These are phyloP conservation scores for Vultur gryphus DNA, from an alignment of 2,797 vertebrate species.

Conservation along the genomic window DNA sequence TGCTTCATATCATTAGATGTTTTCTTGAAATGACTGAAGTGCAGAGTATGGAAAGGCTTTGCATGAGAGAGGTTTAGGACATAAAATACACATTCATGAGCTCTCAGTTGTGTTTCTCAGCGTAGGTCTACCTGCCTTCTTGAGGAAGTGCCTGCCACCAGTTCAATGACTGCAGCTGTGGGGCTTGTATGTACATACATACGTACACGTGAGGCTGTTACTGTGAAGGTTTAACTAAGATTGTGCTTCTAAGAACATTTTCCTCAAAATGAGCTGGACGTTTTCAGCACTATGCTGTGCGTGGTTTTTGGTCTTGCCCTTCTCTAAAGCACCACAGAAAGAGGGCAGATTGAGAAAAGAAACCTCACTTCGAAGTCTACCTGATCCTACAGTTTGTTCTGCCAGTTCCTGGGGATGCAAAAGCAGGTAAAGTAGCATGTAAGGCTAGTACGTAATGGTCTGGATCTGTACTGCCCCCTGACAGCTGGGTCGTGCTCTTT, in stretches of 20 bases:
- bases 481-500: not conserved
- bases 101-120: not conserved
- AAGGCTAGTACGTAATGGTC: not conserved
- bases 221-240: not conserved
- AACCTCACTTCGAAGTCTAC: not conserved
- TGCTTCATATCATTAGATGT: not conserved
- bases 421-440: not conserved
- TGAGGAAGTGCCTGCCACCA: not conserved
- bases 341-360: not conserved
- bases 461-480: not conserved
- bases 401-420: not conserved
- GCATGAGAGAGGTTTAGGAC: not conserved
- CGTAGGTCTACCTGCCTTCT: not conserved
- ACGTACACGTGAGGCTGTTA: rapidly evolving
- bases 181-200: rapidly evolving
- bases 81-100: not conserved
- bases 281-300: not conserved
- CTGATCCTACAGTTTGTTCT: not conserved
- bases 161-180: not conserved
- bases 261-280: not conserved
- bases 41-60: not conserved
- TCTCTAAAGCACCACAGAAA: not conserved
- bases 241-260: not conserved
- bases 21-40: not conserved
- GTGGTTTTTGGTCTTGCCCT: not conserved